Conservation (phyloP, 2,888 invertebrate species). For the Invenusta paracnida region DNA sequence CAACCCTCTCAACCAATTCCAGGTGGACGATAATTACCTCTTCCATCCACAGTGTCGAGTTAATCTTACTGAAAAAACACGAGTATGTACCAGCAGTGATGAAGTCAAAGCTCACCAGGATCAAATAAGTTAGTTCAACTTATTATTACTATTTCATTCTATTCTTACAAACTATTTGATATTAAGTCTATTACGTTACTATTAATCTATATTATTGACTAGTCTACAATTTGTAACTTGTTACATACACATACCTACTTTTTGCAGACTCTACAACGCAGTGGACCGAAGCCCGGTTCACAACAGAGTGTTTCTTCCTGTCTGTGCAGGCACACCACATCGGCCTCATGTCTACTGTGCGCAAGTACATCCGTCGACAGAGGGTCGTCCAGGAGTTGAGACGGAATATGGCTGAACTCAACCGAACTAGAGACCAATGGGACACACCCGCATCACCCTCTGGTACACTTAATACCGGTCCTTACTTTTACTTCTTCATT, state of each 20-base stretch:
- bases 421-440: not conserved
- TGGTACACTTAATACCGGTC: not conserved
- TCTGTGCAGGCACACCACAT: conserved; percentile 89
- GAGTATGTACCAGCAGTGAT: conserved; percentile 75
- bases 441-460: not conserved
- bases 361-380: conserved; percentile 74
- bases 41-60: conserved; percentile 69
- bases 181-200: no score
- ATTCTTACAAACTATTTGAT: no score
- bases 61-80: conserved; percentile 65
- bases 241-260: no score
- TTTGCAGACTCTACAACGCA: conserved; percentile 62
- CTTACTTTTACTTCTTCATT: not conserved
- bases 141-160: no score
- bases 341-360: conserved; percentile 79
- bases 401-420: not conserved
- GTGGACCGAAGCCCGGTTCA: conserved; percentile 80
- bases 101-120: conserved; percentile 73
- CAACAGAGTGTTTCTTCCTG: conserved; percentile 92
- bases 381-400: conserved; percentile 73
- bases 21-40: conserved; percentile 77
- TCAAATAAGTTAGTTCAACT: conserved; percentile 52
- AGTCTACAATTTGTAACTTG: no score
- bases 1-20: no score
- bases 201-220: no score